Evolutionary conservation across 2,113 vertebrate species (phyloP), one percentile per base, ranked within the genome.

Genomic region (Calidris pygmaea): DNA sequence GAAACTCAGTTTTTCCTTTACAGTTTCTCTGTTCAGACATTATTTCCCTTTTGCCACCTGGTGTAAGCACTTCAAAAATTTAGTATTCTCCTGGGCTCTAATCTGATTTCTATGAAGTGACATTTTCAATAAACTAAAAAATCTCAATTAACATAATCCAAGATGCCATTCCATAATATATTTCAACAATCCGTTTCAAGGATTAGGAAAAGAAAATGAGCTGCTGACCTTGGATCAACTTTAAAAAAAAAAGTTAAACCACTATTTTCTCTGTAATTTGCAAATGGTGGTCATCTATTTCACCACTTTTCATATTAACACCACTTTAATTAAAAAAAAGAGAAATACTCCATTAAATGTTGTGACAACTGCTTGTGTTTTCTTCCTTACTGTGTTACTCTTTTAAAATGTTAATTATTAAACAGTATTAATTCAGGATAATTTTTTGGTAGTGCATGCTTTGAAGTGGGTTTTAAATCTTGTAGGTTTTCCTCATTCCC

Each of bases 91-190:
- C 67, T 92, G 68, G 45, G 10, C 30, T 90, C 58, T 90, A 92
- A 95, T 90, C 72, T 45, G 48, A 70, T 91, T 95, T 93, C 60
- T 83, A 75, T 72, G 29, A 91, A 94, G n/a, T 39, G 60, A 80
- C 63, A 66, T 91, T 96, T 95, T 87, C 74, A 93, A 85, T 89
- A 87, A 94, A 92, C 70, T 81, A 78, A 92, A 86, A 96, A 45
- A 82, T 93, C 80, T 96, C 56, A 74, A 78, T 96, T 93, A 96
- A 72, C 71, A 88, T 85, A 95, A 96, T 95, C 91, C 92, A 86
- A 89, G 80, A 87, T 88, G 55, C 89, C 60, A 90, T 93, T 95
- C 72, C 22, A 48, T 34, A 50, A 50, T 79, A 68, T 72, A 75
- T 77, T 92, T 89, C 8, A 10, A 66, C 35, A 96, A 95, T 68